Conservation (phyloP, 1,140 invertebrate species). For the Drosophila fuyamai region DNA sequence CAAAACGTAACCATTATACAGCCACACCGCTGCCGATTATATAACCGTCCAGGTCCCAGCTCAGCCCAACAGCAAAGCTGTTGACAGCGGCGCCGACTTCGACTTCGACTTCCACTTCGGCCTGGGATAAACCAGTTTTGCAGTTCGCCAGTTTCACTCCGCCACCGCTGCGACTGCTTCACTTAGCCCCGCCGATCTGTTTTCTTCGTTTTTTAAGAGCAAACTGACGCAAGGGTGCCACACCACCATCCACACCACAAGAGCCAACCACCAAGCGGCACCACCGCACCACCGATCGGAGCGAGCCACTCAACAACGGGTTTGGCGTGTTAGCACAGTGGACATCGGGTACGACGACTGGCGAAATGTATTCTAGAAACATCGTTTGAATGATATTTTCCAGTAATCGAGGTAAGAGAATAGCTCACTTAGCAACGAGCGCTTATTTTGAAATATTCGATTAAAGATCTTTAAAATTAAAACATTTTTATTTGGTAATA, state of each 20-base stretch:
- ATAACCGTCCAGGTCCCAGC: slow-evolving; percentile 55
- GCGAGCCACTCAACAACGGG: slow-evolving; percentile 54
- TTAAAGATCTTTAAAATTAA: no score
- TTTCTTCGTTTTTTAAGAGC: slow-evolving; percentile 67
- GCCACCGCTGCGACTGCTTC: slow-evolving; percentile 40
- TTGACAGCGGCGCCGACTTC: slow-evolving; percentile 55
- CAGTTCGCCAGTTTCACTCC: slow-evolving; percentile 32
- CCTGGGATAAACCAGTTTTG: slow-evolving; percentile 42
- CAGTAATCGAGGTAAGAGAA: no score
- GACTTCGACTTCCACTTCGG: slow-evolving; percentile 14
- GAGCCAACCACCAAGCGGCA: slow-evolving; percentile 33
- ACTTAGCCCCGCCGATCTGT: slow-evolving; percentile 54
- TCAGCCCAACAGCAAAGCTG: slow-evolving; percentile 67
- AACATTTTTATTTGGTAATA: no score
- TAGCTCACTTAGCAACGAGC: no score
- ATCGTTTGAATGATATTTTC: no score
- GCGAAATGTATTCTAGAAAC: neutral
- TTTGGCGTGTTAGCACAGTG: slow-evolving; percentile 67
- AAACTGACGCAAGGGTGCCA: slow-evolving; percentile 77
- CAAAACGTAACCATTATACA: slow-evolving; percentile 78
- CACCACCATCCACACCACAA: slow-evolving; percentile 24
- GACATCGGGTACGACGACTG: neutral
- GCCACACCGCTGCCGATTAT: slow-evolving; percentile 60
- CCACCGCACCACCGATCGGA: slow-evolving; percentile 28
- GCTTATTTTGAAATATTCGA: no score